Conservation (phyloP, 2,888 invertebrate species). For the Trichogramma dendrolimi region DNA sequence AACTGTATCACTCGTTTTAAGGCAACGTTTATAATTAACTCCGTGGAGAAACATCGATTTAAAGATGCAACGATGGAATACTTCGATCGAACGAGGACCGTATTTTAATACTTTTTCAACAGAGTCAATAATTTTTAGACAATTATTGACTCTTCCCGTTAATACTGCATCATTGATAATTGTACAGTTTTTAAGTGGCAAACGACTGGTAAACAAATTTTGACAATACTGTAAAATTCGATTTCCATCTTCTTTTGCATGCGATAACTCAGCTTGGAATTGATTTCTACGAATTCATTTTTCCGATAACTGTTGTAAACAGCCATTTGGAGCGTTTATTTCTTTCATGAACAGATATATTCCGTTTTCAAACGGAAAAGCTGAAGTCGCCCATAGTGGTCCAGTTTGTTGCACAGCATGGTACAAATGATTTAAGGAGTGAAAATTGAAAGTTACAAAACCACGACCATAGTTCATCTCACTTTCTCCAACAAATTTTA, state of each 20-base stretch:
- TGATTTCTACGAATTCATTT: neutral
- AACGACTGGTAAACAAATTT: neutral
- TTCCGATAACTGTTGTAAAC: neutral
- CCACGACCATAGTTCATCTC: neutral
- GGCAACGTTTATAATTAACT: neutral
- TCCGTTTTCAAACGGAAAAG: conserved; percentile 5
- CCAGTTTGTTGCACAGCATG: neutral
- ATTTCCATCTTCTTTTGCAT: neutral
- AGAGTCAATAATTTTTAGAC: neutral
- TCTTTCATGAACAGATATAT: conserved; percentile 2
- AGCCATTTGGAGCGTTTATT: conserved; percentile 5
- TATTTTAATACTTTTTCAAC: neutral
- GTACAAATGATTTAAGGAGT: neutral
- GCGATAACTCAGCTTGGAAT: neutral
- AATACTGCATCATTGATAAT: neutral
- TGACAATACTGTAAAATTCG: neutral
- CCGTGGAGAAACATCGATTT: neutral
- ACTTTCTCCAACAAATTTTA: conserved; percentile 6
- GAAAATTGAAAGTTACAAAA: conserved; percentile 1
- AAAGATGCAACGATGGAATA: conserved; percentile 2
- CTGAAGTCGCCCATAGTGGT: conserved; percentile 4
- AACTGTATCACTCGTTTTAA: conserved; percentile 2
- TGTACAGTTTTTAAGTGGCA: neutral
- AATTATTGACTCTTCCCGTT: neutral
- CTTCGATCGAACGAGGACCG: neutral